Conservation (phyloP, 1,140 invertebrate genomes). For the Sarcophaga peregrina region DNA sequence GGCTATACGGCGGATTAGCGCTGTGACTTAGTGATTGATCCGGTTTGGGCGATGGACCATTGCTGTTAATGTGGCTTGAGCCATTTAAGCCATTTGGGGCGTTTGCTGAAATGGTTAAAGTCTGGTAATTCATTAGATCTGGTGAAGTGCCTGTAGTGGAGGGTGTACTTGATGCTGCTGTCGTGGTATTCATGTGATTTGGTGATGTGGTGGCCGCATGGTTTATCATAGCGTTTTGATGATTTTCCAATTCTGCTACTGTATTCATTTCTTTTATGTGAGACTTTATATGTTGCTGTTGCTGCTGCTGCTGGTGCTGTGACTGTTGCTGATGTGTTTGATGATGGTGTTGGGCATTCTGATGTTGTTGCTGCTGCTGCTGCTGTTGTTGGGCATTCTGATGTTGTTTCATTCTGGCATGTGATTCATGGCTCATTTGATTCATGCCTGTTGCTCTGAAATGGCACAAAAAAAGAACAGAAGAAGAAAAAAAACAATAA, state of each 20-base stretch:
- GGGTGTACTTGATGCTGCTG: slow-evolving; percentile 48
- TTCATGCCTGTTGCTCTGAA: slow-evolving; percentile 52
- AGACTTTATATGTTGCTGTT: slow-evolving; percentile 50
- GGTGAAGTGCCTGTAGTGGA: slow-evolving; percentile 58
- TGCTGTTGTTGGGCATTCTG: slow-evolving; percentile 49
- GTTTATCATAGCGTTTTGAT: slow-evolving; percentile 48
- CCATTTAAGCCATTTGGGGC: not conserved
- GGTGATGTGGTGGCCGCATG: slow-evolving; percentile 41
- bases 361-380: slow-evolving; percentile 54
- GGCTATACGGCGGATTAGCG: slow-evolving; percentile 42
- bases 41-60: slow-evolving; percentile 20
- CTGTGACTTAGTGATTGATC: slow-evolving; percentile 20
- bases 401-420: slow-evolving; percentile 63
- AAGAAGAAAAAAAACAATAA: slow-evolving; percentile 13
- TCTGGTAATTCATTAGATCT: slow-evolving; percentile 51
- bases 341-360: slow-evolving; percentile 46
- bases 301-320: slow-evolving; percentile 46
- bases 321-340: slow-evolving; percentile 46
- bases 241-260: slow-evolving; percentile 51
- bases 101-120: not conserved
- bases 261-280: slow-evolving; percentile 50
- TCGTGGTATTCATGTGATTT: slow-evolving; percentile 31
- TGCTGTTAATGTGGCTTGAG: slow-evolving; percentile 26
- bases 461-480: not conserved
- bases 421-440: slow-evolving; percentile 63